These are phyloP conservation scores for Paramisgurnus dabryanus DNA, from an alignment of 2,113 vertebrate genomes.

Conservation along the genomic window DNA sequence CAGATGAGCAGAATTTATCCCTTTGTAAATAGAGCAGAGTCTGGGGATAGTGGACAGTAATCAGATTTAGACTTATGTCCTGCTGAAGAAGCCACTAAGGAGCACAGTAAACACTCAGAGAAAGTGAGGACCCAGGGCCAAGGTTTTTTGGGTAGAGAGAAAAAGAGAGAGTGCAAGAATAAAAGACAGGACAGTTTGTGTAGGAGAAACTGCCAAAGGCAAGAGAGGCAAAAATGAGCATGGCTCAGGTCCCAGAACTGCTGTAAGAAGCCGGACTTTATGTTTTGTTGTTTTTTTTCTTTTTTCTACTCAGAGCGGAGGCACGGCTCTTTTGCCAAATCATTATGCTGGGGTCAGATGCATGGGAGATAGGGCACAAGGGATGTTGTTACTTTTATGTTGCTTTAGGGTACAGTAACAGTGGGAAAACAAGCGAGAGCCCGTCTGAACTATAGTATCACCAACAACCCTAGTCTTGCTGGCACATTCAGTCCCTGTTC, in stretches of 20 bases:
- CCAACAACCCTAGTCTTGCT: neutral
- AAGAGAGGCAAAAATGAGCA: constrained; percentile 13
- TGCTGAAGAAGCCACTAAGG: constrained; percentile 12
- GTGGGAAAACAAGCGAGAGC: constrained; percentile 9
- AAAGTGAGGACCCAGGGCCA: neutral
- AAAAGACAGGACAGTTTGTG: neutral
- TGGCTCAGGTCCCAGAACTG: constrained; percentile 12
- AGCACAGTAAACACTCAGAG: neutral
- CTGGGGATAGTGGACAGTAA: constrained; percentile 25
- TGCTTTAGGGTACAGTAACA: constrained; percentile 4
- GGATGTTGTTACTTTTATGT: constrained; percentile 20
- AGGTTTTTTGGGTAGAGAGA: neutral
- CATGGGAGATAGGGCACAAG: neutral
- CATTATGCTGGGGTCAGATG: constrained; percentile 24
- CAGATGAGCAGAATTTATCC: constrained; percentile 37
- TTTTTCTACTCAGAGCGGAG: constrained; percentile 1
- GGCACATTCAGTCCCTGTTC: too few relatives aligned
- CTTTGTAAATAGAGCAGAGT: constrained; percentile 11
- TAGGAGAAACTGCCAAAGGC: neutral
- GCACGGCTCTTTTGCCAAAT: neutral
- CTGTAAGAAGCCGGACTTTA: neutral
- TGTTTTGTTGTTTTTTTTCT: neutral
- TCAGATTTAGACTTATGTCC: constrained; percentile 30
- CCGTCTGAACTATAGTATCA: neutral
- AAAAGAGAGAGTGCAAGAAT: neutral